Evolutionary conservation across 2,797 vertebrate genomes (phyloP).

Genomic region (Molossus alvarezi): DNA sequence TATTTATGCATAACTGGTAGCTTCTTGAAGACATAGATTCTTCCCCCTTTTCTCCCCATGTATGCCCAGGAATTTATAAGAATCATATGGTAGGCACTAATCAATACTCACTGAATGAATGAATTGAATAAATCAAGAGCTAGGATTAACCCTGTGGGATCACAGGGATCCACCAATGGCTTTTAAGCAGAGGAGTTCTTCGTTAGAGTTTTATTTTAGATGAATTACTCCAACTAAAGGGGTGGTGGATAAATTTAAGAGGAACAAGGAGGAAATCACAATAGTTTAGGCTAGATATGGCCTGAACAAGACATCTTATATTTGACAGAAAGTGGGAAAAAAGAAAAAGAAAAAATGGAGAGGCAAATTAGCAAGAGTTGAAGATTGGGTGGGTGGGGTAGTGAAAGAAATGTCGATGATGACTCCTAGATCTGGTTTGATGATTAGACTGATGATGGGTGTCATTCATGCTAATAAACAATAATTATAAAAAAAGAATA

Average conservation of each 20-base stretch:
- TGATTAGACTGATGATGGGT: background rate
- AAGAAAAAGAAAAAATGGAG: background rate
- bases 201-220: background rate
- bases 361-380: background rate
- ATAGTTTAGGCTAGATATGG: background rate
- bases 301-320: background rate
- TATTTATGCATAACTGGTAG: background rate
- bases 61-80: background rate
- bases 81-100: background rate
- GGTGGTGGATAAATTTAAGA: background rate
- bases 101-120: constrained; percentile 20
- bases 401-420: background rate
- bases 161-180: background rate
- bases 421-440: background rate
- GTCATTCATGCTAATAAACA: background rate
- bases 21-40: constrained; percentile 81
- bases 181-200: background rate
- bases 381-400: background rate
- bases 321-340: background rate
- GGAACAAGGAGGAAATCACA: background rate
- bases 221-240: background rate
- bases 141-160: background rate
- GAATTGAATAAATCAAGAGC: background rate
- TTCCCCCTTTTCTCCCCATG: too few relatives aligned
- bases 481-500: background rate